These are phyloP conservation scores for Rallus crepitans DNA, from an alignment of 2,797 vertebrate genomes.

Conservation along the genomic window DNA sequence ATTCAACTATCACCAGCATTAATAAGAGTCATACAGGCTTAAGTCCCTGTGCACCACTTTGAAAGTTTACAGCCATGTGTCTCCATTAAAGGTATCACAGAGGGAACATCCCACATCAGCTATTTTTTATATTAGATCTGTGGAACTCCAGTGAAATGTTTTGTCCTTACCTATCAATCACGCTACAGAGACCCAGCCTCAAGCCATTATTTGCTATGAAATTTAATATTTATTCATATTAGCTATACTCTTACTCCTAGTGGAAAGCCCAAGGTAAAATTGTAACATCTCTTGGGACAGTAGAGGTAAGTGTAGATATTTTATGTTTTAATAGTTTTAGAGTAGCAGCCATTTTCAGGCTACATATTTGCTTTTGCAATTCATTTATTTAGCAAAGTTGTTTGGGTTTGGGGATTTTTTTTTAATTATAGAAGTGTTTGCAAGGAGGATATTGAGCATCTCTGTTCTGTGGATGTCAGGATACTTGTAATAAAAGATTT, in stretches of 20 bases:
- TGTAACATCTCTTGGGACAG: not conserved
- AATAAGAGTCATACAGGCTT: not conserved
- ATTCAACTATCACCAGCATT: not conserved
- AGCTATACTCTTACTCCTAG: not conserved
- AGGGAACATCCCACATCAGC: not conserved
- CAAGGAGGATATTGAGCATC: not conserved
- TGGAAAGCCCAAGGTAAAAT: not conserved
- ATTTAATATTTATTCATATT: conserved; percentile 7
- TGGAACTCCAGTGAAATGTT: not conserved
- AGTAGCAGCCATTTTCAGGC: not conserved
- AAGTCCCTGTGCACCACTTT: not conserved
- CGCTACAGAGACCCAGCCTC: not conserved
- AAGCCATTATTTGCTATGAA: conserved; percentile 9
- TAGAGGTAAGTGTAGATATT: not conserved
- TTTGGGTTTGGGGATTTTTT: not conserved
- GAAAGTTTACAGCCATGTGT: not conserved
- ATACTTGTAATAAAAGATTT: not conserved
- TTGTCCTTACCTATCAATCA: not conserved
- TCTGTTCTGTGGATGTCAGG: not conserved
- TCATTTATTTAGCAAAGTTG: not conserved
- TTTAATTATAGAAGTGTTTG: not conserved
- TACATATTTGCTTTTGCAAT: not conserved
- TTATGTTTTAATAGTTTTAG: not conserved
- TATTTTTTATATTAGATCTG: not conserved
- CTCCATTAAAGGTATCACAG: not conserved